phyloP scores from a whole-genome alignment of 2,888 invertebrate genomes.

The Tachina lurida region DNA sequence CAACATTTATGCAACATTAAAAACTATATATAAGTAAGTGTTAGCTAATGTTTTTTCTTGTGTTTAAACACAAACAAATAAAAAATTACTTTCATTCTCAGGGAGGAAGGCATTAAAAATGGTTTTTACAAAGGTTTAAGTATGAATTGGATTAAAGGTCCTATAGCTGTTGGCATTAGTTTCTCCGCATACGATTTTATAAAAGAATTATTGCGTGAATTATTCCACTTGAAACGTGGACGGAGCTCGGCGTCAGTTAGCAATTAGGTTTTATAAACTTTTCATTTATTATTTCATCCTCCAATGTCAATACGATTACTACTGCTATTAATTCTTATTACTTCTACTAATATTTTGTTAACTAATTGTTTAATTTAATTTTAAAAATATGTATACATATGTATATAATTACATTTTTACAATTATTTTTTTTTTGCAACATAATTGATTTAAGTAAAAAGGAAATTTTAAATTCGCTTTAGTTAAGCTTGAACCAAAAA shows the following conservation, averaged over 20 bases:
- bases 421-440: conserved; percentile 3
- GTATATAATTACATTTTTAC: conserved; percentile 6
- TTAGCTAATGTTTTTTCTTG: background rate
- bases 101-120: conserved; percentile 92
- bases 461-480: conserved; percentile 34
- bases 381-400: conserved; percentile 11
- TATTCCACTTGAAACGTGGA: conserved; percentile 80
- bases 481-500: conserved; percentile 56
- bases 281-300: background rate
- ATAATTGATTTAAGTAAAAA: conserved; percentile 27
- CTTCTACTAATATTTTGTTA: conserved; percentile 54
- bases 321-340: background rate
- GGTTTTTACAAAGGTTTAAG: conserved; percentile 99
- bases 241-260: conserved; percentile 68
- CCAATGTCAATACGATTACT: conserved; percentile 47
- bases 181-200: conserved; percentile 96
- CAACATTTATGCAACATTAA: conserved; percentile 87
- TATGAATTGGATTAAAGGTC: conserved; percentile 99
- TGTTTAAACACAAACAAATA: background rate
- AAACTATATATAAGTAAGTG: conserved; percentile 88
- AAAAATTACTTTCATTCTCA: conserved; percentile 81
- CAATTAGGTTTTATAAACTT: conserved; percentile 51
- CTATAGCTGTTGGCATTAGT: conserved; percentile 96
- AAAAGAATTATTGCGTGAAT: conserved; percentile 85
- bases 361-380: conserved; percentile 58